Conservation (phyloP, 2,113 vertebrate genomes). For the Thamnophis sirtalis region DNA sequence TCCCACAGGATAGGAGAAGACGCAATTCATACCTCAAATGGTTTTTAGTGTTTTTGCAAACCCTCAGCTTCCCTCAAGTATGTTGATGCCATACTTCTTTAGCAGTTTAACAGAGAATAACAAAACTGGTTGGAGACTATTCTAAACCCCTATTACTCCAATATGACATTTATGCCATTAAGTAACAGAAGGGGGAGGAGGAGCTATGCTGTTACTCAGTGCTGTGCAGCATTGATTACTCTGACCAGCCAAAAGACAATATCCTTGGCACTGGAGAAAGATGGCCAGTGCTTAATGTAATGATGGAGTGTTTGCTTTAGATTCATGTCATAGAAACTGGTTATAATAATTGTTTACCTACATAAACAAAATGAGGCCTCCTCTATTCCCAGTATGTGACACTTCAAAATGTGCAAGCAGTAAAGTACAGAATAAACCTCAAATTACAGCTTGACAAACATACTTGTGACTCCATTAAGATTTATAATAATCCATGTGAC, state of each 20-base stretch:
- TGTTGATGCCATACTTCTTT: background rate
- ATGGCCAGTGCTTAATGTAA: constrained; percentile 10
- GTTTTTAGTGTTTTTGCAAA: background rate
- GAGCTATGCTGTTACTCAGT: background rate
- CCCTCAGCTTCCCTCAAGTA: background rate
- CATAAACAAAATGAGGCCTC: background rate
- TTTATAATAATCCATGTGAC: accelerated
- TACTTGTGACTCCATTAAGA: background rate
- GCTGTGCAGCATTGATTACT: background rate
- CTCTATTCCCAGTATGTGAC: background rate
- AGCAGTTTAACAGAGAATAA: background rate
- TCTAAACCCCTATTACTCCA: constrained; percentile 1
- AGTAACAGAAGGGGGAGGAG: background rate
- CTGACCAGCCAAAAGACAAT: constrained; percentile 34
- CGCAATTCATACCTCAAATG: background rate
- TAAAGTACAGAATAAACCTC: background rate
- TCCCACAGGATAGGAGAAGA: background rate
- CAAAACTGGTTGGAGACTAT: background rate
- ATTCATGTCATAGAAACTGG: accelerated
- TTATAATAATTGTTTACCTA: background rate
- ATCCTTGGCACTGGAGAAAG: constrained; percentile 17
- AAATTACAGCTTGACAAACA: background rate
- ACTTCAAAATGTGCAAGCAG: background rate
- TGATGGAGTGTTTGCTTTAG: background rate
- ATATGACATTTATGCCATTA: background rate